Percentiles rank a stretch among this genome's conserved stretches.
Conservation (phyloP, 2,888 invertebrate species). For the Cremastinae sp. region DNA sequence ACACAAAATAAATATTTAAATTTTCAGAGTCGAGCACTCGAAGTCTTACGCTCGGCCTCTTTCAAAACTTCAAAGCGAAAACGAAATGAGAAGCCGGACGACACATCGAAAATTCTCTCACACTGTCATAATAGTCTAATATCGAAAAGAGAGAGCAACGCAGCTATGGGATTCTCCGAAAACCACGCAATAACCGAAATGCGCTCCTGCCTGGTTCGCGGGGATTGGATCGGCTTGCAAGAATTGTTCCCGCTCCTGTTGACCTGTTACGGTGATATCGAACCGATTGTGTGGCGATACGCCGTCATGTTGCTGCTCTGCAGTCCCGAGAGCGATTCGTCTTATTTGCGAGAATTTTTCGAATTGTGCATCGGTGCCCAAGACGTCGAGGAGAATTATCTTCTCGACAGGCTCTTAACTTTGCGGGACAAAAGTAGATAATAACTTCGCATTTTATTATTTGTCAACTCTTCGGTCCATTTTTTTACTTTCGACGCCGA, state of each 20-base stretch:
- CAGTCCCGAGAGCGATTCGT: conserved; percentile 48
- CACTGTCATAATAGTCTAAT: conserved; percentile 40
- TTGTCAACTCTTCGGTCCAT: conserved; percentile 26
- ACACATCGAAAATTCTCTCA: conserved; percentile 8
- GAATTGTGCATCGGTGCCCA: conserved; percentile 53
- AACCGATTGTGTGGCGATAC: conserved; percentile 59
- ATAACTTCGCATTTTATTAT: background rate
- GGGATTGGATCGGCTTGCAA: conserved; percentile 52
- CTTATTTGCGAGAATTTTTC: conserved; percentile 53
- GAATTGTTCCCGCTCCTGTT: conserved; percentile 50
- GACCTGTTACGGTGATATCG: conserved; percentile 46
- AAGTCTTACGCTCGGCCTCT: conserved; percentile 32
- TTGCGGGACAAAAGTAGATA: conserved; percentile 20
- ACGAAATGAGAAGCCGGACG: conserved; percentile 22
- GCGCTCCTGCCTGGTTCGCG: conserved; percentile 43
- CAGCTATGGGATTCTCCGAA: conserved; percentile 37
- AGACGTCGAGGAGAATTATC: conserved; percentile 19
- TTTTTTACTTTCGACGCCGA: conserved; percentile 44
- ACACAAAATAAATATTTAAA: background rate
- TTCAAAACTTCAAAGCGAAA: conserved; percentile 42
- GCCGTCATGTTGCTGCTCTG: conserved; percentile 50
- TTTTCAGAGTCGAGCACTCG: conserved; percentile 49
- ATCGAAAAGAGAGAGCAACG: conserved; percentile 26
- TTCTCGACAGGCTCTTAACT: conserved; percentile 54
- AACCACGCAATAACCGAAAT: conserved; percentile 51